Evolutionary conservation across 2,797 vertebrate species (phyloP).

Genomic region (Pelobates cultripes): DNA sequence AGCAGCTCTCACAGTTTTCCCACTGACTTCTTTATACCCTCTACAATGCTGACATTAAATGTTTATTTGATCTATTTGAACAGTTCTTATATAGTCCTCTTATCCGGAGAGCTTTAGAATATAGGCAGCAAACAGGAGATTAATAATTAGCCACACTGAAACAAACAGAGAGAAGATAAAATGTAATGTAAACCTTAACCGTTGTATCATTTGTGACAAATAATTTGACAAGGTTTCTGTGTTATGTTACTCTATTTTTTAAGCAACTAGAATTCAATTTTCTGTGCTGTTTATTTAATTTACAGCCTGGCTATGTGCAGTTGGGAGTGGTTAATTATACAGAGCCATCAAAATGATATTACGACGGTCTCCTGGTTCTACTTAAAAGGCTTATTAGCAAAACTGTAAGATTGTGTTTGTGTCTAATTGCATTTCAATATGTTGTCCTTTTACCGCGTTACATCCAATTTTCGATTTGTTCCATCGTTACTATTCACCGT

Average conservation of each 20-base stretch:
- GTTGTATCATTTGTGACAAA: not conserved
- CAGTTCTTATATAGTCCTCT: not conserved
- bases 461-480: not conserved
- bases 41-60: not conserved
- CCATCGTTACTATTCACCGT: not conserved
- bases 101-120: not conserved
- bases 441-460: not conserved
- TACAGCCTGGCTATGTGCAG: not conserved
- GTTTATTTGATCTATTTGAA: not conserved
- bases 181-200: not conserved
- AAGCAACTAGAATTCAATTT: slow-evolving; percentile 19
- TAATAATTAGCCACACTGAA: not conserved
- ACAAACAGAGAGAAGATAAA: too few species aligned
- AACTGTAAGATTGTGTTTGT: not conserved
- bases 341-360: not conserved
- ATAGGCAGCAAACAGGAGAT: not conserved
- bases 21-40: too few species aligned
- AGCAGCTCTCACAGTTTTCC: too few species aligned
- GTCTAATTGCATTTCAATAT: not conserved
- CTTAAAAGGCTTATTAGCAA: not conserved
- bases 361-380: not conserved
- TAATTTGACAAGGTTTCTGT: not conserved
- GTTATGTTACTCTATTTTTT: slow-evolving; percentile 1
- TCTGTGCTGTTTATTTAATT: slow-evolving; percentile 13
- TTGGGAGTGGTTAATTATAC: slow-evolving; percentile 11